Evolutionary conservation across 2,113 vertebrate genomes (phyloP), one percentile per base, ranked within the genome.

Genomic region (Beaufortia kweichowensis): DNA sequence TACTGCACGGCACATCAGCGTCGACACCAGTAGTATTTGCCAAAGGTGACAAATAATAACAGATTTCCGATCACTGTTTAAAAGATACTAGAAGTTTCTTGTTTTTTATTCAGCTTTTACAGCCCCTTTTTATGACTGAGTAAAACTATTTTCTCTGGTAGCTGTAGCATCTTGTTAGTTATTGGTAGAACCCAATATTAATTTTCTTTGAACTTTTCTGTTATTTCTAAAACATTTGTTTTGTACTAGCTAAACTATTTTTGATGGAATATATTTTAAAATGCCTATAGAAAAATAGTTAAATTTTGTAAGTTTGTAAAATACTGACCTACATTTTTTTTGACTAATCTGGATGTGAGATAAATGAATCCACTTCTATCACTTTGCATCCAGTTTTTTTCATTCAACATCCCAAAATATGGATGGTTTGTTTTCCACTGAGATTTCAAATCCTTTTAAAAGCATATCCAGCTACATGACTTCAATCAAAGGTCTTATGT

Each of bases 211-310:
- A 84, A 85, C 86, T 79, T 80, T 75, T 84, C 82, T 79, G 85
- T 88, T 84, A 81, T 90, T 91, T 91, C 70, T 90, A 90, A 81
- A 85, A 87, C 86, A 31, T 90, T 90, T 92, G 41, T 93, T 91
- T 92, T 92, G 88, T 92, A 92, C 90, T 90, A 86, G 90, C 88
- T 87, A 91, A 90, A 91, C 88, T 93, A 93, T 93, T 93, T 93
- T 93, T 92, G 90, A 93, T 92, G 91, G 91, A 92, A 92, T 89
- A 93, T 92, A 92, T 93, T 93, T 93, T 93, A 85, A 93, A 90
- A 91, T 90, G 88, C 89, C 89, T 90, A 89, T 87, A 92, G 91
- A 91, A 88, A 90, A 91, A 73, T 89, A 84, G 87, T 92, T 93
- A 91, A 91, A 90, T 92, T 93, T 93, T 92, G 88, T 90, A 90